Evolutionary conservation across 2,888 invertebrate genomes (phyloP), one percentile per base, ranked within the genome.

Genomic region (Drosophila emarginata): DNA sequence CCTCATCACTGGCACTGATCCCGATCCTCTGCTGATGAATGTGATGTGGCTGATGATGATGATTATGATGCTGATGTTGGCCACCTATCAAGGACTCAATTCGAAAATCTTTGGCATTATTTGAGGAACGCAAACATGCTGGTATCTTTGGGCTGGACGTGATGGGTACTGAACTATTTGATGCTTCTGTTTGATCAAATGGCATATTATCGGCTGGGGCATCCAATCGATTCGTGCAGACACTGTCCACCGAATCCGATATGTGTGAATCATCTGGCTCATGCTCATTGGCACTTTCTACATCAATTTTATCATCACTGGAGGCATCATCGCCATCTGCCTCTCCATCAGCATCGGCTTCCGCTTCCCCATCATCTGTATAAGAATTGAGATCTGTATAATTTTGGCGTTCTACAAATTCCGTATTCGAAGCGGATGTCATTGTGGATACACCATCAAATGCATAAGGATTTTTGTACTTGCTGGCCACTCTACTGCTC

Each of bases 51-150:
- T 23, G 60, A 52, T 67, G 74, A 58, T 64, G 32, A 28, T 72
- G 71, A 58, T 84, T 78, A 12, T 32, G 40, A 9, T 62, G 37
- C 2, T 45, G 40, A 4, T 64, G 32, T 26, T 72, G 71, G 15
- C 83, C 84, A 0, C 92, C 92, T 67, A 92, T 92, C 64, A 92
- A 75, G 4, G 92, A 91, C 76, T 92, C 92, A 74, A 92, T 92
- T 69, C 92, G 92, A 74, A 92, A 92, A 65, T 91, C 92, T 74
- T 91, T 91, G 28, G 91, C 88, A 67, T 84, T 90, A 15, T 84
- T 90, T 50, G 80, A 82, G 61, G 82, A 78, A 37, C 87, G 50
- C 69, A 90, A 88, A 45, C 68, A 57, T 32, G 62, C 77, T 5
- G 89, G 87, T n/a, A 77, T 84, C 63, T 87, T 87, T 52, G 88